Evolutionary conservation across 2,113 vertebrate species (phyloP).

Genomic region (Lamprologus lemairii): DNA sequence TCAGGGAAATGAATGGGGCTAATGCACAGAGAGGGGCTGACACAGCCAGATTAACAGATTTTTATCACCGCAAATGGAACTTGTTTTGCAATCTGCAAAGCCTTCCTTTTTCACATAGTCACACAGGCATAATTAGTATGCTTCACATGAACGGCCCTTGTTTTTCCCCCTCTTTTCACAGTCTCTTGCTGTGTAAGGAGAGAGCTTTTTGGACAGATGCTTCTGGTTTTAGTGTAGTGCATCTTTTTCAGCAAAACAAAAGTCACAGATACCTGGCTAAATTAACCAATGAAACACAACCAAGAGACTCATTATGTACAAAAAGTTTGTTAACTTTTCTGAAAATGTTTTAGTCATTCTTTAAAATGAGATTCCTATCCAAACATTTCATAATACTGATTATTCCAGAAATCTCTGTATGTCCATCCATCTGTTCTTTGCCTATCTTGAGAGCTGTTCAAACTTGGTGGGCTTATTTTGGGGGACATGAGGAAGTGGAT

Average conservation of each 20-base stretch:
- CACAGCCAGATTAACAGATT: constrained; percentile 50
- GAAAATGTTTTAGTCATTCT: background rate
- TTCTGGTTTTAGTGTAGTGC: background rate
- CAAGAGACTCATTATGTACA: background rate
- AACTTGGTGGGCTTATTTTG: background rate
- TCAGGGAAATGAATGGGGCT: constrained; percentile 39
- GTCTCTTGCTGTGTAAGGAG: background rate
- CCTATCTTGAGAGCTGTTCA: background rate
- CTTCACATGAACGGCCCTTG: background rate
- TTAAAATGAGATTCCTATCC: background rate
- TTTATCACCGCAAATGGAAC: constrained; percentile 45
- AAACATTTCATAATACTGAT: background rate
- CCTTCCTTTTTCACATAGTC: constrained; percentile 6
- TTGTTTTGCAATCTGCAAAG: constrained; percentile 33
- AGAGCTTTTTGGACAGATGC: background rate
- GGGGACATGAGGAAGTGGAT: background rate
- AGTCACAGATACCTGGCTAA: background rate
- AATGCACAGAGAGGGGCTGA: constrained; percentile 9
- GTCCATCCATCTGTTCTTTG: background rate
- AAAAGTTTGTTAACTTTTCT: background rate
- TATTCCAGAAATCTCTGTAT: background rate
- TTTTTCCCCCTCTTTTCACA: background rate
- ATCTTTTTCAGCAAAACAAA: background rate
- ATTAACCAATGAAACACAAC: background rate
- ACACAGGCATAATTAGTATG: constrained; percentile 26